Base-by-base conservation (phyloP, 2,113 vertebrate species). In the Xenotilapia longispinis region DNA sequence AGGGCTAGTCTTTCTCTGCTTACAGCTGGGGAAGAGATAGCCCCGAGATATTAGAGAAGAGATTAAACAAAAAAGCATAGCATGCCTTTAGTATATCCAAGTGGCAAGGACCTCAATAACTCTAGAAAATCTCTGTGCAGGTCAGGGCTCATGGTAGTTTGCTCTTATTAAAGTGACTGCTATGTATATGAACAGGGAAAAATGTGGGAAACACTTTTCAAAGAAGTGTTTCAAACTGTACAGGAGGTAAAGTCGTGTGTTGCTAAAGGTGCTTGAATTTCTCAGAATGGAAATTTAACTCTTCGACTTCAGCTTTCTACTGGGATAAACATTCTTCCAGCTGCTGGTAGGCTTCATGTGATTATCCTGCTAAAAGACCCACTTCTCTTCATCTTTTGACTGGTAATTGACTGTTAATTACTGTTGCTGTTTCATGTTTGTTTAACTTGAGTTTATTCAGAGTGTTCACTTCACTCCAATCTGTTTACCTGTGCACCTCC, bases 1-100 rank as follows among this genome's bases (percentile, higher is more conserved):
- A 92, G 89, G 45, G 84, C 91, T 87, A 93, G 94, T 90, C 89
- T 83, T 83, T 87, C 90, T 81, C 86, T 70, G 60, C 81, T 90
- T 82, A 85, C 75, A 86, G 85, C 70, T 6, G 33, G 31, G 42
- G 21, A 42, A 63, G 58, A 84, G 87, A 87, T 82, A 38, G 88
- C 65, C 84, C 70, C 23, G 60, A 93, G 93, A 93, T 90, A 91
- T 87, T 65, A 78, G 82, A 89, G 75, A 84, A 75, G 51, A 88
- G 86, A 91, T 33, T 1, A 3, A 57, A 57, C 9, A 49, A 49
- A 88, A 86, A 87, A 65, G 36, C 2, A 42, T 15, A 70, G 38
- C 63, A 81, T 83, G 53, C 60, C 75, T 89, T 89, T 28, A 87
- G 51, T 26, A 38, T 55, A 84, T 70, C 47, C 73, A 49, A 42